Conservation (phyloP, 2,113 vertebrate genomes). For the Eidolon helvum region DNA sequence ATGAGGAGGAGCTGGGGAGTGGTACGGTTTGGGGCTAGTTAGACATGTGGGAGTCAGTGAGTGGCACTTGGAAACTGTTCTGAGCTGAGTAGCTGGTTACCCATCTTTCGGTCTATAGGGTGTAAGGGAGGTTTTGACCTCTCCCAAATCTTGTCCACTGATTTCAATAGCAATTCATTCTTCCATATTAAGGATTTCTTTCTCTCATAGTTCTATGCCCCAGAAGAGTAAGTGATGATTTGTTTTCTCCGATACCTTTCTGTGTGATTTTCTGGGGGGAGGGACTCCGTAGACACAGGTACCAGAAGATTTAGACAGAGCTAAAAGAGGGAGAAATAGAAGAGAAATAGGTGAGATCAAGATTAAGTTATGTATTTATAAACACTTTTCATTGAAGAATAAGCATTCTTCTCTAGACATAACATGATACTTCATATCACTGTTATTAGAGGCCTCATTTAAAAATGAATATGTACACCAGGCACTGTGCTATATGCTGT, state of each 20-base stretch:
- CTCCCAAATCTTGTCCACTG: neutral
- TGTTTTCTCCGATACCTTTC: neutral
- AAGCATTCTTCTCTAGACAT: neutral
- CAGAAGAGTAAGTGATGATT: neutral
- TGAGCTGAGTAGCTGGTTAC: neutral
- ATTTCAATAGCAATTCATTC: neutral
- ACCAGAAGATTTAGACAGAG: neutral
- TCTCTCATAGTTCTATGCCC: neutral
- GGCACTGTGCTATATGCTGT: neutral
- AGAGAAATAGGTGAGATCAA: neutral
- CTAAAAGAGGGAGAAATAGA: neutral
- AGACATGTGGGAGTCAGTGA: neutral
- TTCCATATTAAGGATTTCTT: neutral
- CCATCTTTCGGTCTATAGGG: neutral
- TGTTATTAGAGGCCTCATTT: neutral
- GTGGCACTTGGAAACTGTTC: neutral
- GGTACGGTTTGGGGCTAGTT: rapidly evolving
- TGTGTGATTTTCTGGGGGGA: neutral
- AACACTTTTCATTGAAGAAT: neutral
- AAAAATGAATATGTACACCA: neutral
- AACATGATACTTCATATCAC: neutral
- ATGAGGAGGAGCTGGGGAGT: too few species aligned
- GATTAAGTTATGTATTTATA: neutral
- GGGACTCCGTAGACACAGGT: neutral
- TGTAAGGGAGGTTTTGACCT: neutral